Conservation (phyloP, 2,888 invertebrate species). For the Julus scanicus region DNA sequence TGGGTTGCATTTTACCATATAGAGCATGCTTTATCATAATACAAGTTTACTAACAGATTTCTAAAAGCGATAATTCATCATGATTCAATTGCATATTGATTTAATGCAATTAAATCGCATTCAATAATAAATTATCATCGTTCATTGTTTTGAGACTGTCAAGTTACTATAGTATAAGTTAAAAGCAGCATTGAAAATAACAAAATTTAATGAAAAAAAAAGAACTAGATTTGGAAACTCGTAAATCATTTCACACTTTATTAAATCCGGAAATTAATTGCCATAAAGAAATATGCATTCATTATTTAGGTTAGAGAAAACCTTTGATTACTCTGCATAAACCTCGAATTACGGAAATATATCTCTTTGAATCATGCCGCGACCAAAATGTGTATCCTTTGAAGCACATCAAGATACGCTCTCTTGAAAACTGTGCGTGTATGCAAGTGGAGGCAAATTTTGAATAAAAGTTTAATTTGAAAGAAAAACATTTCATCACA, state of each 20-base stretch:
- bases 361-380: conserved; percentile 19
- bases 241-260: not conserved
- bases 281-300: not conserved
- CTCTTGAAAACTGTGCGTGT: not conserved
- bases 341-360: not conserved
- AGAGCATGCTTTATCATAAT: no score
- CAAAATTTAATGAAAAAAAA: not conserved
- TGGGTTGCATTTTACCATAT: no score
- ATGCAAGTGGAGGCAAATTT: not conserved
- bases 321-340: not conserved
- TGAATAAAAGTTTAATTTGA: conserved; percentile 29
- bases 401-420: not conserved
- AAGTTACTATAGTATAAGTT: no score
- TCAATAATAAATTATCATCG: no score
- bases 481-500: conserved; percentile 37
- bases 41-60: no score
- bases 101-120: no score
- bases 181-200: not conserved
- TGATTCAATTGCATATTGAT: no score
- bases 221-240: not conserved
- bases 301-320: not conserved
- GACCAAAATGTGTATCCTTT: not conserved
- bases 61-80: no score
- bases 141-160: no score
- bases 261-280: not conserved